Conservation (phyloP, 2,888 invertebrate species). For the Amaurobius ferox region DNA sequence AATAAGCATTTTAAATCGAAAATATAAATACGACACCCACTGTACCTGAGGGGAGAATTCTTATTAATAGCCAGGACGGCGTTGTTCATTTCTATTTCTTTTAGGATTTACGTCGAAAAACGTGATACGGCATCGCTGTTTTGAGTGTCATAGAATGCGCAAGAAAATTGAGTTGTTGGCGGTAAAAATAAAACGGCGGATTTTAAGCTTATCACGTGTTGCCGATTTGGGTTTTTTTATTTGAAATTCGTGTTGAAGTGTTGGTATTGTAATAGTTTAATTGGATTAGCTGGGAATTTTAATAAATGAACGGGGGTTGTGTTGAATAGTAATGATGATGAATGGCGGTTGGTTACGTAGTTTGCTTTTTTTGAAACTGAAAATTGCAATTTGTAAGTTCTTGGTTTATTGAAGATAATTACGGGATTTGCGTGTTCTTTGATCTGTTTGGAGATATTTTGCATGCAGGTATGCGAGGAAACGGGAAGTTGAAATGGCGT, state of each 20-base stretch:
- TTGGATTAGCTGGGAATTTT: background rate
- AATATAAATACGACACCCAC: background rate
- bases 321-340: background rate
- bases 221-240: background rate
- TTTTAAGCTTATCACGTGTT: constrained; percentile 13
- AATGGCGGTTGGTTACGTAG: background rate
- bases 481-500: too few relatives aligned
- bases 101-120: background rate
- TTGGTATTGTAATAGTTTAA: constrained; percentile 6
- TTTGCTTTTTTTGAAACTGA: background rate
- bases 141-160: background rate
- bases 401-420: too few relatives aligned
- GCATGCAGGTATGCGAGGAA: too few relatives aligned
- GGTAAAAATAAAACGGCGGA: background rate
- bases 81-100: background rate
- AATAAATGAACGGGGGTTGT: background rate
- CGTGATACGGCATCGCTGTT: background rate
- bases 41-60: background rate
- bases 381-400: too few relatives aligned
- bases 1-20: constrained; percentile 53
- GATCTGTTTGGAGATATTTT: too few relatives aligned
- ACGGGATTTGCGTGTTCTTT: too few relatives aligned
- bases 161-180: constrained; percentile 8
- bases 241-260: background rate
- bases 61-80: background rate